Conservation (phyloP, 2,888 invertebrate genomes). For the Xestia rhomboidea region DNA sequence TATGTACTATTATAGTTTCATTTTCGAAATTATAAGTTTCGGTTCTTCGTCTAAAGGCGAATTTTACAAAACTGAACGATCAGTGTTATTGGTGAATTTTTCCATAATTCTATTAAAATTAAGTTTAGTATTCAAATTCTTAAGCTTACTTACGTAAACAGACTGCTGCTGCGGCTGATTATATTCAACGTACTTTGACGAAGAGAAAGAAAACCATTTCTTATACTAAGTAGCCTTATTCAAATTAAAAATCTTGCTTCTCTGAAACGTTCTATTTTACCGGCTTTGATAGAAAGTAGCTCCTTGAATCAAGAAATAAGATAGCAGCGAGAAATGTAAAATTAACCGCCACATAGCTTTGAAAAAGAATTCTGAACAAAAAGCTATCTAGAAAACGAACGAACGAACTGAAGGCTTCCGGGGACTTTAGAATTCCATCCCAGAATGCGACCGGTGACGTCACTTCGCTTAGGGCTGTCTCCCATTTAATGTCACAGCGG, state of each 20-base stretch:
- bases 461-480: slow-evolving; percentile 39
- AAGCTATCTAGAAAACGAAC: slow-evolving; percentile 48
- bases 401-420: slow-evolving; percentile 47
- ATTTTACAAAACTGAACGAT: too few relatives aligned
- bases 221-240: not conserved
- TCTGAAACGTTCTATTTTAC: slow-evolving; percentile 1
- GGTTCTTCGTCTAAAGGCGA: not conserved
- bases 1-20: too few relatives aligned
- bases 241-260: slow-evolving; percentile 9
- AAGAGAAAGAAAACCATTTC: not conserved
- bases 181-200: too few relatives aligned
- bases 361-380: slow-evolving; percentile 37
- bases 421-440: slow-evolving; percentile 48
- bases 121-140: not conserved
- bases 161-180: not conserved
- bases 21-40: not conserved
- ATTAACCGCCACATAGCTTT: slow-evolving; percentile 19
- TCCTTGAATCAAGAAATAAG: slow-evolving; percentile 20
- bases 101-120: not conserved
- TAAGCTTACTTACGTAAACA: not conserved
- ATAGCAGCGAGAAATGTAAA: slow-evolving; percentile 24
- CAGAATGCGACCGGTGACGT: slow-evolving; percentile 27
- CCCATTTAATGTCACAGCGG: slow-evolving; percentile 24
- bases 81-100: too few relatives aligned
- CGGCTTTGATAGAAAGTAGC: not conserved